Conservation (phyloP, 2,797 vertebrate genomes). For the Macrochelys suwanniensis region DNA sequence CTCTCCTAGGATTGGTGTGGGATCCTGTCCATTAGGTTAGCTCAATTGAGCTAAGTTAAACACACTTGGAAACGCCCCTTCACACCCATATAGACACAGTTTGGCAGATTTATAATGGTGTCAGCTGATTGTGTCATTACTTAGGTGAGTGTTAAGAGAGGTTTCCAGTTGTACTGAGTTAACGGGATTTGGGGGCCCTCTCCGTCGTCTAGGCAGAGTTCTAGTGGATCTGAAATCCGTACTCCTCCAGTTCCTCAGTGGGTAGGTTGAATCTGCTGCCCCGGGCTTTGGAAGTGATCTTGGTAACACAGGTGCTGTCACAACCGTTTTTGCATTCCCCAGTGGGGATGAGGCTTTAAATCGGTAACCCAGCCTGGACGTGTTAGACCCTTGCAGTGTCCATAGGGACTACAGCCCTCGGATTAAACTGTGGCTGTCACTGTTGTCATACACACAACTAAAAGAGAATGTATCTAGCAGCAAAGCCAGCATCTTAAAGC, state of each 20-base stretch:
- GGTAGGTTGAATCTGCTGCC: neutral
- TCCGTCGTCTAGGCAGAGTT: neutral
- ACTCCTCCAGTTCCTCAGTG: neutral
- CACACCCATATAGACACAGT: neutral
- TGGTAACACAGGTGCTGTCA: neutral
- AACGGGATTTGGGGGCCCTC: neutral
- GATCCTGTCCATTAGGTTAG: neutral
- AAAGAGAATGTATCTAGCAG: slow-evolving; percentile 52
- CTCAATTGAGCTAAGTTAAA: neutral
- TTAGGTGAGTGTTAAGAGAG: neutral
- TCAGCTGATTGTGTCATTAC: neutral
- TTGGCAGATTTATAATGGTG: neutral
- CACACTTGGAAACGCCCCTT: neutral
- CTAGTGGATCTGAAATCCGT: neutral
- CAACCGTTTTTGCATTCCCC: accelerated
- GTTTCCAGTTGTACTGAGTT: neutral
- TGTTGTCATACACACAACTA: neutral
- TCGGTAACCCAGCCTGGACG: neutral
- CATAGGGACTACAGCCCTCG: neutral
- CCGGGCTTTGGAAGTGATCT: neutral
- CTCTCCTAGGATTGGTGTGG: neutral
- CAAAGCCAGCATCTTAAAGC: slow-evolving; percentile 15
- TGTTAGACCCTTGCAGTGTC: accelerated
- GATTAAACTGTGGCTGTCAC: accelerated
- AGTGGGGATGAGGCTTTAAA: neutral